Conservation (phyloP, 2,113 vertebrate species). For the Arenaria interpres region DNA sequence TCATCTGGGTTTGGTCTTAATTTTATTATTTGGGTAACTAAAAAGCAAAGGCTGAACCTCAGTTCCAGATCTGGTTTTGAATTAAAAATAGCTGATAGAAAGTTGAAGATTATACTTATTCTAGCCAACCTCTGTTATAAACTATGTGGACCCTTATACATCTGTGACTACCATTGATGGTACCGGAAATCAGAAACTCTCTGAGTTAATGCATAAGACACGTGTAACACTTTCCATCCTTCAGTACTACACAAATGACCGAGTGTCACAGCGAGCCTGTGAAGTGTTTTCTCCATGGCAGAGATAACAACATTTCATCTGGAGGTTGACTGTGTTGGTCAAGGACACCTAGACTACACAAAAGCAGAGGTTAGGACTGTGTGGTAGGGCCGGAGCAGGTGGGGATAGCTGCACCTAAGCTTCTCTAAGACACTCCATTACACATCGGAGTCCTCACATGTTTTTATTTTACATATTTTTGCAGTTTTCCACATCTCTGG, state of each 20-base stretch:
- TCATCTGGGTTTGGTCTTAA: constrained; percentile 39
- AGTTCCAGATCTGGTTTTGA: constrained; percentile 29
- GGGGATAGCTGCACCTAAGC: background rate
- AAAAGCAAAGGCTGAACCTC: constrained; percentile 27
- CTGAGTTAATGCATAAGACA: background rate
- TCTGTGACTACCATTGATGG: background rate
- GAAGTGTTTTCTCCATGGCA: background rate
- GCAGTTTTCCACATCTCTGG: background rate
- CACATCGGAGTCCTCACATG: background rate
- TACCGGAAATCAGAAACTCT: constrained; percentile 26
- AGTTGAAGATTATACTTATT: background rate
- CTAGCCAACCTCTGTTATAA: background rate
- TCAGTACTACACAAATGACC: background rate
- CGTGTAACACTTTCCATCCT: background rate
- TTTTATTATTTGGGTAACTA: constrained; percentile 24
- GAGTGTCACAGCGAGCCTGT: background rate
- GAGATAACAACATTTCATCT: background rate
- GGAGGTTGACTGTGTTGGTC: background rate
- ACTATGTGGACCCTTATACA: background rate
- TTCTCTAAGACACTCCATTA: background rate
- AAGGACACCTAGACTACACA: background rate
- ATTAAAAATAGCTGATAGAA: background rate
- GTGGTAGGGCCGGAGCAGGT: background rate
- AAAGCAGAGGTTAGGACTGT: background rate
- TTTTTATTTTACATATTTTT: background rate